These are phyloP conservation scores for Hyposoter didymator DNA, from an alignment of 2,888 invertebrate species.

Conservation along the genomic window DNA sequence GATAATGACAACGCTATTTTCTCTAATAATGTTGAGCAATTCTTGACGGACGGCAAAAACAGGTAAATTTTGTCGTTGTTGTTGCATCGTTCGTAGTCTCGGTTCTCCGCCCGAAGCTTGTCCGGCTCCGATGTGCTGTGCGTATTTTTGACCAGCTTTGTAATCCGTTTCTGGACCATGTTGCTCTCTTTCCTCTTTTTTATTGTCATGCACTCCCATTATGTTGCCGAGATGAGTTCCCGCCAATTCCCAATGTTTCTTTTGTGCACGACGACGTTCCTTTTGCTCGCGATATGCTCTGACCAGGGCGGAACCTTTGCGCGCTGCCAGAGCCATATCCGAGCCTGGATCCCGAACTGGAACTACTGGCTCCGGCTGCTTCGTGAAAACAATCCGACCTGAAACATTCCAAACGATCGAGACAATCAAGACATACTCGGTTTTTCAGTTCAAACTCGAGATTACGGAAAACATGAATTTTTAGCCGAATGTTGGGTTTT, in stretches of 20 bases:
- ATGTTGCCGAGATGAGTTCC: constrained; percentile 98
- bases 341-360: constrained; percentile 98
- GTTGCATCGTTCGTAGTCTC: constrained; percentile 91
- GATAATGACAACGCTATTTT: constrained; percentile 97
- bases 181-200: constrained; percentile 89
- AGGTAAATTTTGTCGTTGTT: constrained; percentile 96
- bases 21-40: constrained; percentile 94
- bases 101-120: constrained; percentile 88
- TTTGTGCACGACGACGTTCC: constrained; percentile 97
- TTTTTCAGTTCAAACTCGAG: too few species aligned
- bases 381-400: constrained; percentile 97
- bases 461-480: too few species aligned
- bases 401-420: constrained; percentile 6
- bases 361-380: constrained; percentile 99
- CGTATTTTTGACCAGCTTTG: constrained; percentile 97
- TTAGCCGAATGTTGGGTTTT: not conserved
- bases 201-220: constrained; percentile 92
- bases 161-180: constrained; percentile 88
- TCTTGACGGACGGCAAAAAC: constrained; percentile 98
- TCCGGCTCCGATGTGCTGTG: constrained; percentile 94
- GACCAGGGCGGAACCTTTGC: constrained; percentile 97
- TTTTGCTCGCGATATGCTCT: constrained; percentile 97
- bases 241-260: constrained; percentile 99
- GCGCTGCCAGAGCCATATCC: constrained; percentile 98
- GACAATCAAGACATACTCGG: too few species aligned